A percentile compares a stretch with the other conserved stretches of the same genome.
phyloP scores from a whole-genome alignment of 2,797 vertebrate genomes.

The Sebastes hopkinsi region DNA sequence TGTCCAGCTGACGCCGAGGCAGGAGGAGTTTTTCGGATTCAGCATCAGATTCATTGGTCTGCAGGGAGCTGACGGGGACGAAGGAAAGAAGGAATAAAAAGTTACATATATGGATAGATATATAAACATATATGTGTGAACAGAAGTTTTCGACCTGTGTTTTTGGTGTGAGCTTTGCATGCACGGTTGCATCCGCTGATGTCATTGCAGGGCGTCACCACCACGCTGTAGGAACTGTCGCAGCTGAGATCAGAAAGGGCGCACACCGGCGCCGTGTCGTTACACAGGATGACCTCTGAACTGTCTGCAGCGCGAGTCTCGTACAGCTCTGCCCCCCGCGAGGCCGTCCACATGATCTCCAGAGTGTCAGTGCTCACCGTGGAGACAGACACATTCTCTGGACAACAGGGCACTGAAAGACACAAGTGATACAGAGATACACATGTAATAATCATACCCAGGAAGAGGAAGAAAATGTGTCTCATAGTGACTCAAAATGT shows the following conservation, averaged over 20 bases:
- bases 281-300: slow-evolving; percentile 79
- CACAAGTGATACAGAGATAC: not conserved
- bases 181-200: slow-evolving; percentile 84
- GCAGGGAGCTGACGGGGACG: slow-evolving; percentile 86
- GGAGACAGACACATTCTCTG: slow-evolving; percentile 77
- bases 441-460: not conserved
- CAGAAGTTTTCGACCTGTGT: slow-evolving; percentile 83
- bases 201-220: slow-evolving; percentile 88
- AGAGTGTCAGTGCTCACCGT: slow-evolving; percentile 84
- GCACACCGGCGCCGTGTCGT: slow-evolving; percentile 86
- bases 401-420: slow-evolving; percentile 91
- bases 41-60: slow-evolving; percentile 85
- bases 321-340: slow-evolving; percentile 89
- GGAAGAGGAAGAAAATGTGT: not conserved
- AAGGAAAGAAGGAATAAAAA: not conserved
- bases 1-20: slow-evolving; percentile 84
- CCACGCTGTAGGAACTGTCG: slow-evolving; percentile 83
- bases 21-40: slow-evolving; percentile 69
- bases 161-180: slow-evolving; percentile 75
- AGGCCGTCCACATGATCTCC: slow-evolving; percentile 85
- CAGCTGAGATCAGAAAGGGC: slow-evolving; percentile 89
- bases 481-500: not conserved
- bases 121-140: not conserved
- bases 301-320: slow-evolving; percentile 81
- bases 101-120: not conserved